A percentile compares a stretch with the other conserved stretches of the same genome.
These are phyloP conservation scores for Salarias fasciatus DNA, from an alignment of 2,797 vertebrate genomes.

Conservation along the genomic window DNA sequence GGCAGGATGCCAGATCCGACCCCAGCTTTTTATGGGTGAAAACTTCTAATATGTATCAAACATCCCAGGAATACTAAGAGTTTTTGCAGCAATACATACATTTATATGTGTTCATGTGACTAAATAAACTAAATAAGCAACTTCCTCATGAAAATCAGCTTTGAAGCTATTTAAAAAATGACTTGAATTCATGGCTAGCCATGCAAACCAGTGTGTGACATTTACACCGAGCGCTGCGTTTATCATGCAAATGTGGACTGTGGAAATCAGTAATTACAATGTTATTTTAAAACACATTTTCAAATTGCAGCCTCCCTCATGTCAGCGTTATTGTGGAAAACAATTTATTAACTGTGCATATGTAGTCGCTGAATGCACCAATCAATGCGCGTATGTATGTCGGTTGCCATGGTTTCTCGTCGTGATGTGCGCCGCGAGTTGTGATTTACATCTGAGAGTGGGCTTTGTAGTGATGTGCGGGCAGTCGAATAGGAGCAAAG, in stretches of 20 bases:
- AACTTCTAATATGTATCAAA: too few species aligned
- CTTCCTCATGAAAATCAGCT: slow-evolving; percentile 14
- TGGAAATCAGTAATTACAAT: slow-evolving; percentile 43
- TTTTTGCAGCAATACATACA: too few species aligned
- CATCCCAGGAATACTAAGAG: too few species aligned
- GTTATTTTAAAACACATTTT: slow-evolving; percentile 40
- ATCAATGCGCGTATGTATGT: slow-evolving; percentile 50
- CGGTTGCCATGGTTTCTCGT: slow-evolving; percentile 68
- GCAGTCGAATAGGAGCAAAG: slow-evolving; percentile 34
- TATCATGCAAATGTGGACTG: slow-evolving; percentile 48
- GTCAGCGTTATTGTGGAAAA: slow-evolving; percentile 30
- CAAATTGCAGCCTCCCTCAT: slow-evolving; percentile 28
- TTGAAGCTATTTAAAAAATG: too few species aligned
- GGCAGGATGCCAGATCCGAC: too few species aligned
- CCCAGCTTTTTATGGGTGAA: too few species aligned
- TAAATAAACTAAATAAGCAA: slow-evolving; percentile 15
- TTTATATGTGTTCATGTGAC: background rate
- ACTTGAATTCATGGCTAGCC: slow-evolving; percentile 31
- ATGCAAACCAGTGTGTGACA: slow-evolving; percentile 58
- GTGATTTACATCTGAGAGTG: slow-evolving; percentile 51
- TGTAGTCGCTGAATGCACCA: slow-evolving; percentile 26
- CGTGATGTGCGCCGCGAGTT: slow-evolving; percentile 34
- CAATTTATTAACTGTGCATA: slow-evolving; percentile 33
- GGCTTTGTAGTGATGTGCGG: slow-evolving; percentile 44
- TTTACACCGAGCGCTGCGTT: slow-evolving; percentile 42